These are phyloP conservation scores for Anniella stebbinsi DNA, from an alignment of 2,797 vertebrate species.

Conservation along the genomic window DNA sequence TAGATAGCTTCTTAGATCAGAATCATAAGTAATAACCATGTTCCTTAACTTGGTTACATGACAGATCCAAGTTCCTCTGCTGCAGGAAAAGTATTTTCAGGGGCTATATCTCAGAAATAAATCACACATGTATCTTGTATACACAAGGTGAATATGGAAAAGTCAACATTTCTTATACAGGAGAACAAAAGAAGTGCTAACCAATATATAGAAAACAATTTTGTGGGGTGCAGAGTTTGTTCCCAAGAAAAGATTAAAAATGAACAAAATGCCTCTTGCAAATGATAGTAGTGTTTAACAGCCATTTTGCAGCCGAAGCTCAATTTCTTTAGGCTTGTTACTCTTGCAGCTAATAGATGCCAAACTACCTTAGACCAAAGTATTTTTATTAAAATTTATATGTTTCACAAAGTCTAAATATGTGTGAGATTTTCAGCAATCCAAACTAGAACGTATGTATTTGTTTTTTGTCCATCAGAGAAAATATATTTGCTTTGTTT, in stretches of 20 bases:
- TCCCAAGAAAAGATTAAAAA: not conserved
- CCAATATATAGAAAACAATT: not conserved
- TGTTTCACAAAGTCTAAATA: not conserved
- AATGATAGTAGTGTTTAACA: not conserved
- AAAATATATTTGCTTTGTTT: slow-evolving; percentile 22
- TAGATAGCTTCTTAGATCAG: not conserved
- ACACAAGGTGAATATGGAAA: not conserved
- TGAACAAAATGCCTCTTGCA: not conserved
- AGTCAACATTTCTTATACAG: not conserved
- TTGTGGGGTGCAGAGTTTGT: not conserved
- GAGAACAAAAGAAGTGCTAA: not conserved
- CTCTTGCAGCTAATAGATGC: not conserved
- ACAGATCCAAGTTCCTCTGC: not conserved
- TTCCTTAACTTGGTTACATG: not conserved
- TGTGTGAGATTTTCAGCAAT: slow-evolving; percentile 15
- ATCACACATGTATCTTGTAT: not conserved
- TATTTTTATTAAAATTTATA: not conserved
- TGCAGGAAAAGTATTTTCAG: not conserved
- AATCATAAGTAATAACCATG: not conserved
- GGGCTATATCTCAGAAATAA: not conserved
- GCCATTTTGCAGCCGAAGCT: not conserved
- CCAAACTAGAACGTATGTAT: not conserved
- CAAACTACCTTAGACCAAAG: not conserved
- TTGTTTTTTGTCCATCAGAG: not conserved
- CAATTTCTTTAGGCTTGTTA: not conserved